Evolutionary conservation across 2,888 invertebrate species (phyloP).

Genomic region (Cheilosia vulpina): DNA sequence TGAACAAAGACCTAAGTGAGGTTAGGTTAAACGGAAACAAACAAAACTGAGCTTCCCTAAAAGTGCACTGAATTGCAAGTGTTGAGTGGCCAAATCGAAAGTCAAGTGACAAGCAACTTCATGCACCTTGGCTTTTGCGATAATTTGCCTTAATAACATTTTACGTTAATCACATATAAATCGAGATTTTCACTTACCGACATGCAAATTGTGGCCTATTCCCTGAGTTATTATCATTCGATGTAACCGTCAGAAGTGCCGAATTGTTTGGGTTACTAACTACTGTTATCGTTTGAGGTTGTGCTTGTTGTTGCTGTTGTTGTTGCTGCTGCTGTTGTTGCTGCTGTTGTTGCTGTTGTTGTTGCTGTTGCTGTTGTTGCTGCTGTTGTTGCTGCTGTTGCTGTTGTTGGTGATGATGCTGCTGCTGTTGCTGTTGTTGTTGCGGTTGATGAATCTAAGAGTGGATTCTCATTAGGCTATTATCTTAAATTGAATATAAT

Average conservation of each 20-base stretch:
- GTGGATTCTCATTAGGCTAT: neutral
- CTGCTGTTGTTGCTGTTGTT: conserved; percentile 77
- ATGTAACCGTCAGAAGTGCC: conserved; percentile 82
- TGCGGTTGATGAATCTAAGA: conserved; percentile 77
- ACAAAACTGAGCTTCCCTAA: too few species aligned
- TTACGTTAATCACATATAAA: neutral
- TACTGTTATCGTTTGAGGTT: conserved; percentile 83
- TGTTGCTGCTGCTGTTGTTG: conserved; percentile 82
- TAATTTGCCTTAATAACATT: neutral
- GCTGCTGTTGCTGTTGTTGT: conserved; percentile 77
- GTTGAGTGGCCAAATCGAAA: too few species aligned
- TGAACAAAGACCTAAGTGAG: too few species aligned
- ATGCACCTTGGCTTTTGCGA: too few species aligned
- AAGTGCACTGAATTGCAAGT: too few species aligned
- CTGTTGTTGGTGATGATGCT: conserved; percentile 82
- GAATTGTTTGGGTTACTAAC: conserved; percentile 83
- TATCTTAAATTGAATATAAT: neutral
- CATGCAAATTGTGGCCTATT: conserved; percentile 83
- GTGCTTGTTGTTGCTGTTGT: conserved; percentile 80
- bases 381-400: conserved; percentile 80
- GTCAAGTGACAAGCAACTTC: too few species aligned
- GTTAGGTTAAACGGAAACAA: too few species aligned
- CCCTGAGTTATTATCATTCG: conserved; percentile 82
- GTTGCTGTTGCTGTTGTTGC: conserved; percentile 78
- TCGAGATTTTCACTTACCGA: conserved; percentile 78